These are phyloP conservation scores for Phalloptychus januarius DNA, from an alignment of 2,797 vertebrate species.

Conservation along the genomic window DNA sequence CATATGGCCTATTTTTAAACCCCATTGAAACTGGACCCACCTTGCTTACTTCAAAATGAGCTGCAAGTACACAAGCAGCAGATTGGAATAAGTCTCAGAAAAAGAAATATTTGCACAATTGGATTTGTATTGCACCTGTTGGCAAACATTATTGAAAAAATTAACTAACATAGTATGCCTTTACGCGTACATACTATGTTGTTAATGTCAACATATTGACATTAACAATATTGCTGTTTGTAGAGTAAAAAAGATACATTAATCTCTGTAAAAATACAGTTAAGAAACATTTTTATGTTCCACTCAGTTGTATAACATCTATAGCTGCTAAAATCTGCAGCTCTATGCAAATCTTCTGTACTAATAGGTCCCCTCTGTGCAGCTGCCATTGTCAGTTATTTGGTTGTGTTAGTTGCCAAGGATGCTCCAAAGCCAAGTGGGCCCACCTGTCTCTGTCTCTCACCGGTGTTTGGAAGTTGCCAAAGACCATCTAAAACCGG, in stretches of 20 bases:
- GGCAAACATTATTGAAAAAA: not conserved
- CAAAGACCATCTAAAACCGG: conserved; percentile 65
- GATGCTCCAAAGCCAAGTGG: conserved; percentile 56
- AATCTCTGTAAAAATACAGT: not conserved
- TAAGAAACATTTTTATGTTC: not conserved
- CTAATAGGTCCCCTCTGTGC: conserved; percentile 36
- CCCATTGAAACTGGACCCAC: conserved; percentile 48
- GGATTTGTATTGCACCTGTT: not conserved
- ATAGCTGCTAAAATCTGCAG: conserved; percentile 27
- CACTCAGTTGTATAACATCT: conserved; percentile 14
- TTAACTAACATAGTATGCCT: not conserved
- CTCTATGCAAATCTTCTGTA: conserved; percentile 32
- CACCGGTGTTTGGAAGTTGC: conserved; percentile 57
- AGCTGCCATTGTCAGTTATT: conserved; percentile 74
- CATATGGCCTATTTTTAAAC: conserved; percentile 40
- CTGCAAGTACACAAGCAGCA: conserved; percentile 32
- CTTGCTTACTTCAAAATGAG: conserved; percentile 35
- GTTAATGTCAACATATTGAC: not conserved
- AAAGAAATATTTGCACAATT: conserved; percentile 30
- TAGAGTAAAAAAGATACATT: not conserved
- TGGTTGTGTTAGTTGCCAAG: conserved; percentile 61
- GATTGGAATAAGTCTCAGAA: conserved; percentile 22
- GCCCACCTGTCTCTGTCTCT: conserved; percentile 73
- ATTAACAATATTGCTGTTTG: not conserved
- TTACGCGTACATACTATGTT: too few species aligned